Evolutionary conservation across 2,797 vertebrate genomes (phyloP).

Genomic region (Rhinichthys osculus): DNA sequence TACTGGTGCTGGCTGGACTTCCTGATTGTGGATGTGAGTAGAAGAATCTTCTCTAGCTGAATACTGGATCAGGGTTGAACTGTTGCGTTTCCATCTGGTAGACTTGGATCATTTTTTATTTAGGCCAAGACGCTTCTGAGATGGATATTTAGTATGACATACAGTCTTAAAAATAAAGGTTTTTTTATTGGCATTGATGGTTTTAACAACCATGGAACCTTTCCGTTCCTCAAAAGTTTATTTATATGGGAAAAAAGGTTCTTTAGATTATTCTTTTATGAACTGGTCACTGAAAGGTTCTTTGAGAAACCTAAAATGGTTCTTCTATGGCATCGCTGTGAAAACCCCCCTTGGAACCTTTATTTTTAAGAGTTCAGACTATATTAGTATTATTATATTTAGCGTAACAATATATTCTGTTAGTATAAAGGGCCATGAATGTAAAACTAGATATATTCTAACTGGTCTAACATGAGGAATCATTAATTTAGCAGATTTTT

Average conservation of each 20-base stretch:
- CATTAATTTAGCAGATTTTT: background rate
- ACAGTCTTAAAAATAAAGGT: background rate
- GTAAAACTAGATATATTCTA: background rate
- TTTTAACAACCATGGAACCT: background rate
- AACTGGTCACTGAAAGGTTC: background rate
- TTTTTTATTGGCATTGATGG: background rate
- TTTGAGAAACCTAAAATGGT: background rate
- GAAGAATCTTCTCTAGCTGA: conserved; percentile 1
- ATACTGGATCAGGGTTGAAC: background rate
- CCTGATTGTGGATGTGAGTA: conserved; percentile 97
- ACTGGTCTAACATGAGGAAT: background rate
- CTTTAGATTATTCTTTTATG: background rate
- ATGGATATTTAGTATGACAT: background rate
- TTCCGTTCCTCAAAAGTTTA: background rate
- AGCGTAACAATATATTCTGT: background rate
- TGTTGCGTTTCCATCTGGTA: background rate
- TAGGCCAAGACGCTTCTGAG: background rate
- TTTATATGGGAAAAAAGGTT: background rate
- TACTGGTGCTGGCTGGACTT: conserved; percentile 99
- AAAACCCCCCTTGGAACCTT: background rate
- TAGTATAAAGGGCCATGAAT: background rate
- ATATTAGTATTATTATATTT: background rate
- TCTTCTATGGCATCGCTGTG: background rate
- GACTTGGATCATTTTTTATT: too few species aligned
- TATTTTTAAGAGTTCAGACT: background rate